Base-by-base conservation (phyloP, 1,140 invertebrate species). In the Cardiocondyla obscurior region DNA sequence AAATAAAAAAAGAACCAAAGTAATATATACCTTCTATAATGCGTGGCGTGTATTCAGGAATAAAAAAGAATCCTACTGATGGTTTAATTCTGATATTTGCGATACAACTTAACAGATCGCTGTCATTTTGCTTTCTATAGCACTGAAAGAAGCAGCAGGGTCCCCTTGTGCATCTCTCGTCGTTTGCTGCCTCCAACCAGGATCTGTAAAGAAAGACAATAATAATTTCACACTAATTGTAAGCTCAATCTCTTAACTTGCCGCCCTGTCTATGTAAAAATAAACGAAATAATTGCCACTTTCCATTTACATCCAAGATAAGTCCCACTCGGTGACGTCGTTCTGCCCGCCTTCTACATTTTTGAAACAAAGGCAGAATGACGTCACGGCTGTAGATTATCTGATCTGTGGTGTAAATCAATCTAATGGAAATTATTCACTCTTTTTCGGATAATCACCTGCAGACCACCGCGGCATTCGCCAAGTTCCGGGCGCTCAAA, bases 401-500 rank as follows among this genome's bases (percentile, higher is more conserved):
- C n/a, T n/a, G n/a, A n/a, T n/a, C n/a, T n/a, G n/a, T n/a, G n/a
- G n/a, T n/a, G n/a, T n/a, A n/a, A n/a, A n/a, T n/a, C n/a, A n/a
- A n/a, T n/a, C n/a, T n/a, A n/a, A n/a, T n/a, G n/a, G n/a, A n/a
- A n/a, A n/a, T n/a, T n/a, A n/a, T n/a, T n/a, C n/a, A n/a, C n/a
- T n/a, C n/a, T n/a, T n/a, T n/a, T n/a, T n/a, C n/a, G n/a, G n/a
- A n/a, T n/a, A n/a, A n/a, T n/a, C n/a, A 93, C 93, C 90, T 94
- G 89, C 91, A 94, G 53, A 93, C 92, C 25, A 73, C 81, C 10
- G 91, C 88, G 3, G 85, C 90, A 0, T 16, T 89, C 5, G 53
- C 30, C n/a, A 94, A 60, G 57, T 94, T 92, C 0, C 64, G 87
- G 5, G 83, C 90, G 72, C 89, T 88, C 44, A 94, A 86, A 88